A percentile compares a stretch with the other conserved stretches of the same genome.
phyloP scores from a whole-genome alignment of 2,888 invertebrate genomes.

The Drosophila hamatofila region DNA sequence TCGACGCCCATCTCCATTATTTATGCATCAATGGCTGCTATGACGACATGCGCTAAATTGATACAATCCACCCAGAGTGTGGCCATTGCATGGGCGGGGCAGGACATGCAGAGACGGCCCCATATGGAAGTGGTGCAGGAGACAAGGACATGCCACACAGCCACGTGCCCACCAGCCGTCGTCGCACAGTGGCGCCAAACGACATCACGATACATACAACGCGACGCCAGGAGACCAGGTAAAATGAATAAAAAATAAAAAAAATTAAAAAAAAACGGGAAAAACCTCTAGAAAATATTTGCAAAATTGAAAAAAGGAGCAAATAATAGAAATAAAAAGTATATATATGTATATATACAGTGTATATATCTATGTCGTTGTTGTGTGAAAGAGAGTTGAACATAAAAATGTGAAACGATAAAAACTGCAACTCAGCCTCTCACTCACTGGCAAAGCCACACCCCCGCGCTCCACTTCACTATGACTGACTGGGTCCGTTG shows the following conservation, averaged over 20 bases:
- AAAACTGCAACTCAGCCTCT: slow-evolving; percentile 53
- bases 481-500: slow-evolving; percentile 13
- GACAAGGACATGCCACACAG: slow-evolving; percentile 55
- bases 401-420: slow-evolving; percentile 59
- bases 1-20: slow-evolving; percentile 69
- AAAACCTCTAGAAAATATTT: slow-evolving; percentile 45
- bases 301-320: slow-evolving; percentile 35
- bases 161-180: neutral
- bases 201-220: slow-evolving; percentile 68
- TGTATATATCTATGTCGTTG: slow-evolving; percentile 11
- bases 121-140: slow-evolving; percentile 29
- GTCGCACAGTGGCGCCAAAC: slow-evolving; percentile 67
- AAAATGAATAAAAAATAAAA: slow-evolving; percentile 53
- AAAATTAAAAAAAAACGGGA: neutral
- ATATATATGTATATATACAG: slow-evolving; percentile 1
- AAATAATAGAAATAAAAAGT: slow-evolving; percentile 28
- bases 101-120: neutral
- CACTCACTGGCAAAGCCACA: slow-evolving; percentile 3
- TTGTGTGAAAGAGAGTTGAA: slow-evolving; percentile 17
- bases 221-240: slow-evolving; percentile 59
- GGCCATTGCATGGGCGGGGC: neutral
- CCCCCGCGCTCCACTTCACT: neutral
- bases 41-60: slow-evolving; percentile 81
- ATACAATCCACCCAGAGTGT: slow-evolving; percentile 65
- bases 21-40: slow-evolving; percentile 82